Evolutionary conservation across 2,888 invertebrate genomes (phyloP).

Genomic region (Ichneumoninae sp.): DNA sequence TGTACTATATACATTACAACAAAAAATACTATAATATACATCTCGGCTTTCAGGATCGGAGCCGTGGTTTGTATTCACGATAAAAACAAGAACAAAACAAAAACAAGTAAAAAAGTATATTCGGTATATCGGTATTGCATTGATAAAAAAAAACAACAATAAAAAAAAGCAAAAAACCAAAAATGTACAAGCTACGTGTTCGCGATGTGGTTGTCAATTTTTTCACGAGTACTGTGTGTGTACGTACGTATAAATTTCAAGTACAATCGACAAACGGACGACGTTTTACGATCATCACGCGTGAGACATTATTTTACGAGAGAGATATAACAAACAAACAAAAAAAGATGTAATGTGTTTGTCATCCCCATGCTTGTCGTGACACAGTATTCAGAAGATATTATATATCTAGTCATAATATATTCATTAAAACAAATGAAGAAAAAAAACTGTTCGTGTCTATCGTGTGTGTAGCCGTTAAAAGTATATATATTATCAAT

Average conservation of each 20-base stretch:
- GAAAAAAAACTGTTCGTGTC: conserved; percentile 63
- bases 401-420: conserved; percentile 57
- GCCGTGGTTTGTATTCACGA: conserved; percentile 35
- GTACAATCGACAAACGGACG: conserved; percentile 50
- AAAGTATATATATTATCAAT: conserved; percentile 57
- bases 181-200: conserved; percentile 13
- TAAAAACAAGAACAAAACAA: conserved; percentile 17
- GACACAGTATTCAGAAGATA: conserved; percentile 53
- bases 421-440: conserved; percentile 52
- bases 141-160: conserved; percentile 8
- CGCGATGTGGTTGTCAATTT: conserved; percentile 64
- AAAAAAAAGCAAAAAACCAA: conserved; percentile 8
- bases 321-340: conserved; percentile 34
- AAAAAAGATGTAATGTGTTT: conserved; percentile 42
- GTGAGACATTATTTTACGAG: conserved; percentile 59
- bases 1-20: conserved; percentile 41
- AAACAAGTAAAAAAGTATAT: conserved; percentile 1
- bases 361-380: conserved; percentile 62
- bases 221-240: conserved; percentile 53
- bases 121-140: conserved; percentile 31
- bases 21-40: conserved; percentile 33
- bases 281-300: conserved; percentile 14
- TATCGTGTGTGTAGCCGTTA: conserved; percentile 65
- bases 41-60: conserved; percentile 45
- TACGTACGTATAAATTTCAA: conserved; percentile 37